Evolutionary conservation across 1,140 invertebrate species (phyloP).

Genomic region (Drosophila busckii): DNA sequence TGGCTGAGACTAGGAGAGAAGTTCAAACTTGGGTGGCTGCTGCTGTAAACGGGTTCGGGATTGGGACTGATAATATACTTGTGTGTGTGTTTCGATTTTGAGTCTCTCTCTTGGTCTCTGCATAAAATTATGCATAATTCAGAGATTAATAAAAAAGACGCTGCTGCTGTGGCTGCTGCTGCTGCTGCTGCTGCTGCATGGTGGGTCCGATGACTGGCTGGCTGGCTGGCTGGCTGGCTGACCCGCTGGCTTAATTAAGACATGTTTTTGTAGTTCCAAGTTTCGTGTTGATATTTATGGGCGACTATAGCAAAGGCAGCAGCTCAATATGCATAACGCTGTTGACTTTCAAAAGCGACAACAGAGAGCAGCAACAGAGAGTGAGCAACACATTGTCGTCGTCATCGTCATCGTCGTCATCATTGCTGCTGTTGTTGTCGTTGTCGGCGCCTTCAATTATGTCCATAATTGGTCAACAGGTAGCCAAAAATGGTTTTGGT

Average conservation of each 20-base stretch:
- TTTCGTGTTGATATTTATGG: conserved; percentile 72
- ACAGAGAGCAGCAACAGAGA: conserved; percentile 11
- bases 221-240: conserved; percentile 19
- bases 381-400: conserved; percentile 19
- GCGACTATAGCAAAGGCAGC: no score
- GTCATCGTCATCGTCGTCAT: neutral
- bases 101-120: conserved; percentile 21
- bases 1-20: no score
- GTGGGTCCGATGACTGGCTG: conserved; percentile 21
- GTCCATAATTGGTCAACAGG: conserved; percentile 73
- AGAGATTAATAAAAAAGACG: conserved; percentile 46
- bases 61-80: no score
- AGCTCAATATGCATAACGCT: conserved; percentile 69
- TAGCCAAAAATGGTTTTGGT: conserved; percentile 63
- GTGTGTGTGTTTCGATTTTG: conserved; percentile 14
- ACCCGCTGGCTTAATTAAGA: conserved; percentile 57
- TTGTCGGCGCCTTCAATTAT: conserved; percentile 70
- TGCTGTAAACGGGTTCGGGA: no score
- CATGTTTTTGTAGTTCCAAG: conserved; percentile 40
- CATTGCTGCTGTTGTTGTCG: conserved; percentile 1
- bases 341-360: conserved; percentile 39
- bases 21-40: conserved; percentile 48
- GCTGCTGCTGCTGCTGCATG: conserved; percentile 39
- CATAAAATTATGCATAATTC: conserved; percentile 74
- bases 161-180: neutral